Evolutionary conservation across 2,888 invertebrate species (phyloP), one percentile per base, ranked within the genome.

Genomic region (Cylloceria caligata): DNA sequence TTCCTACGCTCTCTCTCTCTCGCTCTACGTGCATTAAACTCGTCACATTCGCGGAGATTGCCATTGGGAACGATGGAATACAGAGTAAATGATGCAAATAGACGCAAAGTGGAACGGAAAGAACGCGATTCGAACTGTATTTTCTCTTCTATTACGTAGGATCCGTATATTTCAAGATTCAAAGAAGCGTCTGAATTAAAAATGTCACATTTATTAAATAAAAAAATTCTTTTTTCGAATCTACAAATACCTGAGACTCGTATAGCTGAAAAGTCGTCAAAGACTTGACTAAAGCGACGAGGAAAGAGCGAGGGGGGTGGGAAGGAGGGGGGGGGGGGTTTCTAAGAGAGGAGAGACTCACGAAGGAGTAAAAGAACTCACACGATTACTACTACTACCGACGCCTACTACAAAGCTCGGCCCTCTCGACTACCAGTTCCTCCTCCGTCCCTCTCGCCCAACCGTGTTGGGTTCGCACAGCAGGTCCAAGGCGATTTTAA

Each of bases 401-500:
- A n/a, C n/a, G n/a, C n/a, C n/a, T n/a, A n/a, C n/a, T n/a, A n/a
- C 21, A 42, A 27, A 21, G 52, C 52, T 65, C 52, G 52, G 34
- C 42, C 79, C 73, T 80, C 52, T 30, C 72, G 69, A 45, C 78
- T 72, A 71, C 84, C 42, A 21, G 16, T 7, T 16, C 5, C 16
- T 47, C 47, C 75, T 62, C 65, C 30, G 55, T 27, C 67, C n/a
- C 69, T 64, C 73, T 57, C 52, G 47, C 57, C 19, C 55, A 34
- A 19, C 21, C 71, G 82, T 82, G 79, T 60, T 72, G 45, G 68
- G 68, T 77, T 80, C 71, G 52, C 80, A 80, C 75, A 75, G 69
- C 72, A 67, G 34, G 34, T 68, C 72, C 60, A 49, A 74, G 75
- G 82, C 68, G 82, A 82, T 79, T 82, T 79, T 82, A 82, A 79